Evolutionary conservation across 2,888 invertebrate genomes (phyloP).

Genomic region (Poecilobothrus nobilitatus): DNA sequence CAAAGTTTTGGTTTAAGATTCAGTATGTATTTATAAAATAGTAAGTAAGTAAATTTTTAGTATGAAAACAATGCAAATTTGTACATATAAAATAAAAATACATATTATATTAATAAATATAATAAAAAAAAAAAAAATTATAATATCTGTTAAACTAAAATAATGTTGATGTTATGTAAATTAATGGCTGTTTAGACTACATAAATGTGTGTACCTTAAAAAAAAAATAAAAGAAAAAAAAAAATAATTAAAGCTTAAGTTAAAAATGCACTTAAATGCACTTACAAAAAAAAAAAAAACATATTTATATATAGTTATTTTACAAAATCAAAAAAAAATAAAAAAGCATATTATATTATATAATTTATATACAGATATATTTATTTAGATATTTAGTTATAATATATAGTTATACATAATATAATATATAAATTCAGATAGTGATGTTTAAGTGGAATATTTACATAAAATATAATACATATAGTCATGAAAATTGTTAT

Average conservation of each 20-base stretch:
- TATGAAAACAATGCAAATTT: no score
- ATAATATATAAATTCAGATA: no score
- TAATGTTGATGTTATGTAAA: conserved; percentile 6
- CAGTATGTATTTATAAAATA: no score
- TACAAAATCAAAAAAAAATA: background rate
- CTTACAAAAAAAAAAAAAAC: background rate
- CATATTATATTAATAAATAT: background rate
- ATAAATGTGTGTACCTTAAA: conserved; percentile 8
- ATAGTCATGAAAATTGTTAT: background rate
- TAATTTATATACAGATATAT: background rate
- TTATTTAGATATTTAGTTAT: background rate
- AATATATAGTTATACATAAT: background rate
- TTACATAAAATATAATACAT: background rate
- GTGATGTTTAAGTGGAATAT: background rate
- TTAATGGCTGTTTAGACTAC: conserved; percentile 7
- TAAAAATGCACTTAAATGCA: background rate
- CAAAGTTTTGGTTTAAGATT: no score
- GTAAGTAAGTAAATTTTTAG: no score
- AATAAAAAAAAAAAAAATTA: background rate
- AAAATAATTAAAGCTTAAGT: background rate
- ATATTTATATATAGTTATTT: background rate
- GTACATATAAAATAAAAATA: background rate
- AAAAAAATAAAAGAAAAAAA: background rate
- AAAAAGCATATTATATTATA: background rate
- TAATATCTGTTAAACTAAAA: background rate